Conservation (phyloP, 2,797 vertebrate genomes). For the Cynopterus sphinx region DNA sequence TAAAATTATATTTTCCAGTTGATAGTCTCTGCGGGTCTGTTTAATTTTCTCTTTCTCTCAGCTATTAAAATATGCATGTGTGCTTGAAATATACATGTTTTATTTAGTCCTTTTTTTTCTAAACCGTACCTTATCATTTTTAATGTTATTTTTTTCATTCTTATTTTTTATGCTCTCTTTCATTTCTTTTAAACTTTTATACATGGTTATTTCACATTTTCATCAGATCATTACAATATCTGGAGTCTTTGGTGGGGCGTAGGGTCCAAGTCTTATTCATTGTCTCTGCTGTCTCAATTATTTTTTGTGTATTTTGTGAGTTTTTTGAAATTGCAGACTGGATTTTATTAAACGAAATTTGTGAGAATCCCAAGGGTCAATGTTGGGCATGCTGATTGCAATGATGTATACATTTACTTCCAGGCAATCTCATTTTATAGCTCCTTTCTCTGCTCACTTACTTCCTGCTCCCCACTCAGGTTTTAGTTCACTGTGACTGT, state of each 20-base stretch:
- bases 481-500: background rate
- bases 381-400: background rate
- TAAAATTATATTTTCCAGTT: background rate
- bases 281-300: background rate
- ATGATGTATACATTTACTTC: background rate
- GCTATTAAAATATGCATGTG: background rate
- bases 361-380: background rate
- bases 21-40: background rate
- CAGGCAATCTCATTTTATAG: background rate
- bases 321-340: background rate
- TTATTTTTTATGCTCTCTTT: background rate
- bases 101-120: background rate
- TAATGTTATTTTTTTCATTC: background rate
- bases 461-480: background rate
- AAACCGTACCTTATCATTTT: background rate
- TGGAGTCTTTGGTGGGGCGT: background rate
- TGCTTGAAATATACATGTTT: background rate
- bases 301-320: background rate
- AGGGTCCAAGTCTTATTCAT: background rate
- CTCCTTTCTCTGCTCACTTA: background rate
- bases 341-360: background rate
- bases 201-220: background rate
- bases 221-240: background rate
- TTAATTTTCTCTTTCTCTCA: background rate
- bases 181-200: background rate